These are phyloP conservation scores for Gadus chalcogrammus DNA, from an alignment of 2,113 vertebrate species.

Conservation along the genomic window DNA sequence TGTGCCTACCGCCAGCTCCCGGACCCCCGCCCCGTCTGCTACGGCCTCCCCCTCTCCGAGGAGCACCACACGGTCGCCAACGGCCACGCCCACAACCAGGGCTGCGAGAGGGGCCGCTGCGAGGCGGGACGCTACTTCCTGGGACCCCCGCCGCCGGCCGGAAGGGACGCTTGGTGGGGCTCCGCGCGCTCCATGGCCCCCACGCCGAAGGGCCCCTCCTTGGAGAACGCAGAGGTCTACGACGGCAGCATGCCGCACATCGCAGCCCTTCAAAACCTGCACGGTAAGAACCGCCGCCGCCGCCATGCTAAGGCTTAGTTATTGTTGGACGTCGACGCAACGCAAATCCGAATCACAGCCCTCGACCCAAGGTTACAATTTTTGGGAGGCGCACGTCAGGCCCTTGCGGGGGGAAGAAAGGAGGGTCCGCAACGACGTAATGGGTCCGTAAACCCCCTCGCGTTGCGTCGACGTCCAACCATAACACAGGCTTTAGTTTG, in stretches of 20 bases:
- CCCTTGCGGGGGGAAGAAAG: no score
- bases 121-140: slow-evolving; percentile 93
- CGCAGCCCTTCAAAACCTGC: slow-evolving; percentile 80
- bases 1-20: slow-evolving; percentile 86
- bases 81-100: slow-evolving; percentile 71
- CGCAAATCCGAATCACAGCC: no score
- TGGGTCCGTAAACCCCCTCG: no score
- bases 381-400: no score
- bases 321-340: no score
- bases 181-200: slow-evolving; percentile 75
- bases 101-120: slow-evolving; percentile 86
- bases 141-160: slow-evolving; percentile 78
- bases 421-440: no score
- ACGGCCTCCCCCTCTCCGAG: slow-evolving; percentile 77
- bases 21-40: slow-evolving; percentile 80
- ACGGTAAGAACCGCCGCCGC: slow-evolving; percentile 72
- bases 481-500: no score
- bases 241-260: slow-evolving; percentile 83
- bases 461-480: no score
- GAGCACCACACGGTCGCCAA: slow-evolving; percentile 67
- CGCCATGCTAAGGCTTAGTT: background rate
- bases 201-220: slow-evolving; percentile 76
- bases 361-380: no score
- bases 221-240: slow-evolving; percentile 82
- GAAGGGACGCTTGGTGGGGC: slow-evolving; percentile 88